Percentiles rank a stretch among this genome's conserved stretches.
Evolutionary conservation across 2,113 vertebrate genomes (phyloP).

Genomic region (Tympanuchus pallidicinctus): DNA sequence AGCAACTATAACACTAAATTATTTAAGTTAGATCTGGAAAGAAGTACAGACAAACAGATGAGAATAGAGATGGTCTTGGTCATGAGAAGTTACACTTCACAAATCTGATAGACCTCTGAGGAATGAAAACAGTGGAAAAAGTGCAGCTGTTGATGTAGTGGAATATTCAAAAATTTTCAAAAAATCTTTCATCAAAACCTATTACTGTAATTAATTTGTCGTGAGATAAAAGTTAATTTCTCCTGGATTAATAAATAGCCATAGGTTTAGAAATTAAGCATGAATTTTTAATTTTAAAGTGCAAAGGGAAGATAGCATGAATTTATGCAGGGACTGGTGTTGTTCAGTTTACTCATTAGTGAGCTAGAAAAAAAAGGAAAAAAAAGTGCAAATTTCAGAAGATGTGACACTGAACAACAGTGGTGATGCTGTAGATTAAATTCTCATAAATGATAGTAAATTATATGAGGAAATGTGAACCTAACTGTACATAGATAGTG

Average conservation of each 20-base stretch:
- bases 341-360: not conserved
- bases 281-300: not conserved
- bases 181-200: not conserved
- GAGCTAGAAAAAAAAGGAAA: not conserved
- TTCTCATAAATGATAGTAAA: not conserved
- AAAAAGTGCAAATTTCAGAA: not conserved
- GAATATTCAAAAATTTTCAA: not conserved
- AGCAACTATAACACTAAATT: not conserved
- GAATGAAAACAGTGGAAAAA: not conserved
- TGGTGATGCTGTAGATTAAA: not conserved
- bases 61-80: not conserved
- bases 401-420: not conserved
- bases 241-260: not conserved
- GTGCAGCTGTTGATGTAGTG: not conserved
- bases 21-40: not conserved
- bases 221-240: not conserved
- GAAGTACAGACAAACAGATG: not conserved
- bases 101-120: not conserved
- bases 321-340: not conserved
- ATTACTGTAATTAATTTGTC: not conserved
- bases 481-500: not conserved
- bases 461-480: not conserved
- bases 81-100: not conserved
- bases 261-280: not conserved
- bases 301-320: not conserved